A percentile compares a stretch with the other conserved stretches of the same genome.
These are phyloP conservation scores for Nematostella vectensis DNA, from an alignment of 92 coral and sea anemone species.

Conservation along the genomic window DNA sequence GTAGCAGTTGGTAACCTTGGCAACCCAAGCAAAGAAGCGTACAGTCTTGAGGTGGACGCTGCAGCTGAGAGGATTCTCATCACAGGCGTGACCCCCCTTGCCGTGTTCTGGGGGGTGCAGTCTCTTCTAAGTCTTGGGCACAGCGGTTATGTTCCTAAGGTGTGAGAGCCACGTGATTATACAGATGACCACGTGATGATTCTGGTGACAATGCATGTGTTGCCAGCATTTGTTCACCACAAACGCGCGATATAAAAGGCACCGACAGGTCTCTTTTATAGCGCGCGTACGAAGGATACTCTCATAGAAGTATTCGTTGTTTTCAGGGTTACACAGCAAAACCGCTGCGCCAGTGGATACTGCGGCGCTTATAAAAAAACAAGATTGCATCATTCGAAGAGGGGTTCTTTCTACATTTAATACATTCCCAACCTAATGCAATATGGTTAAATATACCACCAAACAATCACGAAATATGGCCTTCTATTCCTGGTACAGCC, in stretches of 20 bases:
- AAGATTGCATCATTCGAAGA: no score
- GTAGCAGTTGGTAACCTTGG: slow-evolving; percentile 15
- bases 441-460: background rate
- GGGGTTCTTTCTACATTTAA: no score
- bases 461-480: background rate
- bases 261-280: background rate
- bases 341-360: no score
- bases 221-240: slow-evolving; percentile 32
- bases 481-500: no score
- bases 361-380: no score
- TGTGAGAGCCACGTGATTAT: no score
- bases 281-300: background rate
- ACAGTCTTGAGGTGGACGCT: slow-evolving; percentile 30
- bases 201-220: slow-evolving; percentile 10
- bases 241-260: slow-evolving; percentile 16
- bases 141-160: slow-evolving; percentile 46
- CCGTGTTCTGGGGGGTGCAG: slow-evolving; percentile 45
- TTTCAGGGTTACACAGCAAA: no score
- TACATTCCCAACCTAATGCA: no score
- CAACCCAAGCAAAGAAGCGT: slow-evolving; percentile 18
- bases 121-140: slow-evolving; percentile 57
- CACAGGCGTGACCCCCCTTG: slow-evolving; percentile 16
- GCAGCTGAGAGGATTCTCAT: slow-evolving; percentile 14
- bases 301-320: background rate
- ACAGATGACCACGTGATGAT: no score